Conservation (phyloP, 2,797 vertebrate genomes). For the Hybognathus amarus region DNA sequence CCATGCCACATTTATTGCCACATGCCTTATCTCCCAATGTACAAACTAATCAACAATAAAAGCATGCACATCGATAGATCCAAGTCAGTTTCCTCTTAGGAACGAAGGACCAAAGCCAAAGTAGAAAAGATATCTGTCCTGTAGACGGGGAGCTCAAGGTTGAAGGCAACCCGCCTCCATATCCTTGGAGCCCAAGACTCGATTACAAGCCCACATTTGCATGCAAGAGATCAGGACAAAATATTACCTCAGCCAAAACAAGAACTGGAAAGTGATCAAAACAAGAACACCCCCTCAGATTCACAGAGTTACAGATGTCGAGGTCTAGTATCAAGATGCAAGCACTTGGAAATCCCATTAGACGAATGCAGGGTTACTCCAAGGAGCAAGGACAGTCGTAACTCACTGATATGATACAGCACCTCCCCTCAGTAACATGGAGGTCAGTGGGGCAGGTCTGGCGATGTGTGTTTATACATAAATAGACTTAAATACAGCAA, state of each 20-base stretch:
- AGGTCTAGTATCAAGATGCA: slow-evolving; percentile 48
- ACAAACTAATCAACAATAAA: slow-evolving; percentile 18
- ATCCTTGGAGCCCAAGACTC: background rate
- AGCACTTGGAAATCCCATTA: slow-evolving; percentile 62
- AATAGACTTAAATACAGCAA: slow-evolving; percentile 26
- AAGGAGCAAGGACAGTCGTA: slow-evolving; percentile 31
- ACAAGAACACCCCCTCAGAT: slow-evolving; percentile 9
- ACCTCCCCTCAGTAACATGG: slow-evolving; percentile 39
- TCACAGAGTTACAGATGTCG: slow-evolving; percentile 16
- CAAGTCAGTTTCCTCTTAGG: slow-evolving; percentile 21
- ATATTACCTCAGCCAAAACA: slow-evolving; percentile 18
- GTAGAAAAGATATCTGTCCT: slow-evolving; percentile 19
- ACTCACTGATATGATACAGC: slow-evolving; percentile 37
- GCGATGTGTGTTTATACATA: slow-evolving; percentile 39
- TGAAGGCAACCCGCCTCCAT: slow-evolving; percentile 17
- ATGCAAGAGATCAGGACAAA: slow-evolving; percentile 28
- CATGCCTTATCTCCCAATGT: background rate
- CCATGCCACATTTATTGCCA: background rate
- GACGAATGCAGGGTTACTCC: slow-evolving; percentile 38
- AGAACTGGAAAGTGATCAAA: slow-evolving; percentile 9
- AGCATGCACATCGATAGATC: background rate
- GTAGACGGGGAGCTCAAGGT: slow-evolving; percentile 18
- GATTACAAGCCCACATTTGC: slow-evolving; percentile 36
- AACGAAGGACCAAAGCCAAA: slow-evolving; percentile 33
- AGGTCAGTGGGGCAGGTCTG: slow-evolving; percentile 7